These are phyloP conservation scores for Alosa alosa DNA, from an alignment of 2,113 vertebrate species.

Conservation along the genomic window DNA sequence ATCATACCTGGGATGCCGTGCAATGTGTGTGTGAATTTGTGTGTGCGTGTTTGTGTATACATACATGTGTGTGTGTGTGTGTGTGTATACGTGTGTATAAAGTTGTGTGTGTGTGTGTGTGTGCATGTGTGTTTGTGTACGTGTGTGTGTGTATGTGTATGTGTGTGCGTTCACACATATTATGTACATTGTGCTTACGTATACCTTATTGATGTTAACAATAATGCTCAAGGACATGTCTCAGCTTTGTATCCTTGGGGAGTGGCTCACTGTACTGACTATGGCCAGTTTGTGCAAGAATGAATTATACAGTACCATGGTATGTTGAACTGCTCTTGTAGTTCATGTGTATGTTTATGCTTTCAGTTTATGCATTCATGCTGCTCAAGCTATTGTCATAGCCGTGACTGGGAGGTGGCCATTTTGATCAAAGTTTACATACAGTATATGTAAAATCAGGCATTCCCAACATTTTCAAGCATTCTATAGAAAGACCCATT, in stretches of 20 bases:
- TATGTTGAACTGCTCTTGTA: neutral
- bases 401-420: too few species aligned
- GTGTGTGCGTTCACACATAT: neutral
- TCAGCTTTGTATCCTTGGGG: neutral
- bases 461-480: too few species aligned
- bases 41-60: neutral
- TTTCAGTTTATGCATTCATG: neutral
- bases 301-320: neutral
- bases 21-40: neutral
- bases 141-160: neutral
- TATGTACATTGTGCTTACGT: neutral
- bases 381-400: neutral
- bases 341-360: neutral
- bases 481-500: too few species aligned
- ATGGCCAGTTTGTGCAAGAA: neutral
- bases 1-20: neutral
- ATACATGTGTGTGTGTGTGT: conserved; percentile 7
- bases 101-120: neutral
- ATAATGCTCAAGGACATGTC: conserved; percentile 22
- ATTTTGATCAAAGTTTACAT: too few species aligned
- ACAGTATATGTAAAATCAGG: too few species aligned
- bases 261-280: neutral
- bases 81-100: too few species aligned
- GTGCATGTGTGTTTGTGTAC: neutral
- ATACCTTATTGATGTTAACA: neutral